These are phyloP conservation scores for Galaxias olidus DNA, from an alignment of 2,797 vertebrate species.

Conservation along the genomic window DNA sequence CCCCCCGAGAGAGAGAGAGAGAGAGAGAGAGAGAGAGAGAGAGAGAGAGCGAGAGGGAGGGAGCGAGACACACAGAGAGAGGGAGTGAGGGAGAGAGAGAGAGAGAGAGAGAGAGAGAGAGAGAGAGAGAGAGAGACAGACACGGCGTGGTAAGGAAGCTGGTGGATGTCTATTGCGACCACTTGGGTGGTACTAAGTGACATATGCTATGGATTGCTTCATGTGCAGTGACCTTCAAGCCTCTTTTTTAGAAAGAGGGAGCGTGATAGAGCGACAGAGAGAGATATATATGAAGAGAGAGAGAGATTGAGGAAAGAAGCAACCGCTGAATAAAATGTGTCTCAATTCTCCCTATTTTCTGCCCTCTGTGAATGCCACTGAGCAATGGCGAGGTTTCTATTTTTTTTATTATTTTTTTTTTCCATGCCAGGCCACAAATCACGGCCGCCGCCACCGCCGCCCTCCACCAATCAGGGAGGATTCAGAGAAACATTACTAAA, in stretches of 20 bases:
- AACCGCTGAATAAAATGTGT: slow-evolving; percentile 18
- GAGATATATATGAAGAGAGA: slow-evolving; percentile 59
- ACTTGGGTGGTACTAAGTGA: slow-evolving; percentile 58
- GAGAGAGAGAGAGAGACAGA: slow-evolving; percentile 25
- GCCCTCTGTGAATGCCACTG: slow-evolving; percentile 34
- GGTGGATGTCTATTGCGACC: slow-evolving; percentile 55
- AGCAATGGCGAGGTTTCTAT: slow-evolving; percentile 35
- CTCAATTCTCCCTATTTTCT: slow-evolving; percentile 44
- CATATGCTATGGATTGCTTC: slow-evolving; percentile 77
- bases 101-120: neutral
- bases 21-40: no score
- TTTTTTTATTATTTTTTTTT: slow-evolving; percentile 14
- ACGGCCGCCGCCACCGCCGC: slow-evolving; percentile 53
- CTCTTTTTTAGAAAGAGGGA: slow-evolving; percentile 50
- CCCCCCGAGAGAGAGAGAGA: no score
- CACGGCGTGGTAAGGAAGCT: slow-evolving; percentile 10
- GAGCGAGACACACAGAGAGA: neutral
- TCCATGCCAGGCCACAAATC: slow-evolving; percentile 9
- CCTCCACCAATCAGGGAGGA: slow-evolving; percentile 48
- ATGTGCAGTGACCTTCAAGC: slow-evolving; percentile 81
- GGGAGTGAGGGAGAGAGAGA: neutral
- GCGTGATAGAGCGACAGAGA: slow-evolving; percentile 34
- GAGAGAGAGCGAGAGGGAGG: neutral
- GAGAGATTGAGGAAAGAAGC: slow-evolving; percentile 50
- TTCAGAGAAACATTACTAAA: slow-evolving; percentile 60